Evolutionary conservation across 2,888 invertebrate species (phyloP).

Genomic region (Pseudoips prasinana): DNA sequence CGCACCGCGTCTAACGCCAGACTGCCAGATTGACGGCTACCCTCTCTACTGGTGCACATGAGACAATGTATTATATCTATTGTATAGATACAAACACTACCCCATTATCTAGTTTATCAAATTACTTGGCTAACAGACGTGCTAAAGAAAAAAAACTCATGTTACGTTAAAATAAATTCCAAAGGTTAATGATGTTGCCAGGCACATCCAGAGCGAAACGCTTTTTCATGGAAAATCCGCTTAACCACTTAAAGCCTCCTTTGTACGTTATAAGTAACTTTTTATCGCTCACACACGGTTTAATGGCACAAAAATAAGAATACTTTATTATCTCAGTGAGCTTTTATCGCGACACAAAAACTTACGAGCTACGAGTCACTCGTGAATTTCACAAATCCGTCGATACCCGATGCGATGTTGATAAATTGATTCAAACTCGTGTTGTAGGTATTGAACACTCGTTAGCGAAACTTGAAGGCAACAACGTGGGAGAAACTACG

Average conservation of each 20-base stretch:
- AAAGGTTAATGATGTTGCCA: too few species aligned
- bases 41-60: too few species aligned
- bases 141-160: too few species aligned
- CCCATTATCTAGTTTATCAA: too few species aligned
- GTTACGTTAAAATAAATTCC: too few species aligned
- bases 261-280: slow-evolving; percentile 17
- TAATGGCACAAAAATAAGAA: slow-evolving; percentile 25
- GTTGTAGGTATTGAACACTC: slow-evolving; percentile 39
- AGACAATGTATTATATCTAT: too few species aligned
- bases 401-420: slow-evolving; percentile 31
- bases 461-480: slow-evolving; percentile 26
- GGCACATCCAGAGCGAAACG: too few species aligned
- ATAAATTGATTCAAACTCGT: slow-evolving; percentile 40
- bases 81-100: too few species aligned
- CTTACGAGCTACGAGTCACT: slow-evolving; percentile 8
- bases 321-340: slow-evolving; percentile 22
- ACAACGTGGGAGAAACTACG: slow-evolving; percentile 17
- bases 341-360: slow-evolving; percentile 21
- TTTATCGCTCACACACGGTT: slow-evolving; percentile 22
- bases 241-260: slow-evolving; percentile 8
- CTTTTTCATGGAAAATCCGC: too few species aligned
- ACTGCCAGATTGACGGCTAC: too few species aligned
- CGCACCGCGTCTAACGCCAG: too few species aligned
- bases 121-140: too few species aligned
- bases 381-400: slow-evolving; percentile 19